phyloP scores from a whole-genome alignment of 2,888 invertebrate species.

The Tiliacea citrago region DNA sequence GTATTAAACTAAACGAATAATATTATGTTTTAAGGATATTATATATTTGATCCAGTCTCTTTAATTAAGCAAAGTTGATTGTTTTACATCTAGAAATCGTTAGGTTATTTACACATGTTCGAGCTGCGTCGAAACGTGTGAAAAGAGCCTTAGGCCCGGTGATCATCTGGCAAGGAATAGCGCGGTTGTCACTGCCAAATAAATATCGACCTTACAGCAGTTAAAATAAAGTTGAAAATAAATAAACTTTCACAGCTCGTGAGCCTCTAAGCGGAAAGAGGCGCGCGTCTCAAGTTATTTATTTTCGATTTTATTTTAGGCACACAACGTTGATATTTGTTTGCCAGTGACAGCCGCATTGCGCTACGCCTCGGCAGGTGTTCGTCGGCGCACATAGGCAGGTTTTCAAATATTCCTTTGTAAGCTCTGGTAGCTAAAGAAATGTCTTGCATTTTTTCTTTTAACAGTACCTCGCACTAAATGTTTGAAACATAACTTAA shows the following conservation, averaged over 20 bases:
- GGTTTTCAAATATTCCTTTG: not conserved
- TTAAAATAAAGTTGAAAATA: too few relatives aligned
- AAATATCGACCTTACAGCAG: too few relatives aligned
- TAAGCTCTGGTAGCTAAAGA: conserved; percentile 17
- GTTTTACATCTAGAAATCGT: conserved; percentile 7
- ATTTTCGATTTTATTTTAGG: too few relatives aligned
- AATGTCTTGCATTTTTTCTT: conserved; percentile 10
- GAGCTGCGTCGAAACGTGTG: not conserved
- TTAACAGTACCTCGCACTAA: conserved; percentile 13
- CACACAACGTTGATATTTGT: too few relatives aligned
- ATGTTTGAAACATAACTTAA: conserved; percentile 35
- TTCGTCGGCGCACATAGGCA: not conserved
- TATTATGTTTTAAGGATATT: conserved; percentile 25
- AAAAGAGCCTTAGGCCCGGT: not conserved
- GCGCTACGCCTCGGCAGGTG: too few relatives aligned
- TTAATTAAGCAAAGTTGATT: not conserved
- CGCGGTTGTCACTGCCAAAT: too few relatives aligned
- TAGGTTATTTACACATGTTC: not conserved
- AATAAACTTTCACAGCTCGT: too few relatives aligned
- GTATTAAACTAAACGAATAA: conserved; percentile 26
- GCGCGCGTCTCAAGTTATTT: too few relatives aligned
- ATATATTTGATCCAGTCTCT: conserved; percentile 13
- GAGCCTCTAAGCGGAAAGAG: too few relatives aligned
- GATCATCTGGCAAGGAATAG: too few relatives aligned
- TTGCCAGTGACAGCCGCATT: too few relatives aligned